Percentiles rank a stretch among this genome's conserved stretches.
Evolutionary conservation across 2,113 vertebrate species (phyloP).

Genomic region (Spilogale gracilis): DNA sequence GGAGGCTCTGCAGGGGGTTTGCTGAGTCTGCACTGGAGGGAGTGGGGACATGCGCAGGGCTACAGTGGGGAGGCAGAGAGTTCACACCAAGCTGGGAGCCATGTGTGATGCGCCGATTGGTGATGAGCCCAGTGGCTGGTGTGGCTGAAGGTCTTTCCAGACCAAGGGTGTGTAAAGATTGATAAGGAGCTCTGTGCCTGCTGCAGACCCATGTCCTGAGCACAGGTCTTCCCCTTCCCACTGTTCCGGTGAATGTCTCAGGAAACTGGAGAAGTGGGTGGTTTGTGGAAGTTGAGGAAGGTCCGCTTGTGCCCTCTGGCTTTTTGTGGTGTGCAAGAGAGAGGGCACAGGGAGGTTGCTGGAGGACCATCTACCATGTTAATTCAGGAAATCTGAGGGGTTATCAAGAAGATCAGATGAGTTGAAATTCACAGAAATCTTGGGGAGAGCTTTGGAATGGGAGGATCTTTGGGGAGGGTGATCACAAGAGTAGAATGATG

Average conservation of each 20-base stretch:
- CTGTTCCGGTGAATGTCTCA: fast-evolving
- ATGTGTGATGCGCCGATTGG: fast-evolving
- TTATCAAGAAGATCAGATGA: background rate
- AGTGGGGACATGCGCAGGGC: fast-evolving
- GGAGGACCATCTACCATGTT: fast-evolving
- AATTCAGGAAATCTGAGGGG: background rate
- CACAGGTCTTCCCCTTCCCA: background rate
- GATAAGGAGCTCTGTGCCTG: background rate
- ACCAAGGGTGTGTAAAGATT: background rate
- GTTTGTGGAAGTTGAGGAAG: background rate
- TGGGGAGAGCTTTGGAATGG: background rate
- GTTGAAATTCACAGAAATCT: background rate
- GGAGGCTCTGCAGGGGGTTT: background rate
- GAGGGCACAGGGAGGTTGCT: fast-evolving
- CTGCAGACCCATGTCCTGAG: fast-evolving
- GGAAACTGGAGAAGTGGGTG: background rate
- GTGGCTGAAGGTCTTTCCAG: background rate
- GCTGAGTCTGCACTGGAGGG: fast-evolving
- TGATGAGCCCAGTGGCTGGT: background rate
- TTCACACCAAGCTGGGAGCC: fast-evolving
- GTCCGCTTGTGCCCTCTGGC: background rate
- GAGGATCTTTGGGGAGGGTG: background rate
- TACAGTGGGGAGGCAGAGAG: background rate
- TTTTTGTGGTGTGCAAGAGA: background rate
- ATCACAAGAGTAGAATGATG: background rate